These are phyloP conservation scores for Coregonus ussuriensis DNA, from an alignment of 2,797 vertebrate species.

Conservation along the genomic window DNA sequence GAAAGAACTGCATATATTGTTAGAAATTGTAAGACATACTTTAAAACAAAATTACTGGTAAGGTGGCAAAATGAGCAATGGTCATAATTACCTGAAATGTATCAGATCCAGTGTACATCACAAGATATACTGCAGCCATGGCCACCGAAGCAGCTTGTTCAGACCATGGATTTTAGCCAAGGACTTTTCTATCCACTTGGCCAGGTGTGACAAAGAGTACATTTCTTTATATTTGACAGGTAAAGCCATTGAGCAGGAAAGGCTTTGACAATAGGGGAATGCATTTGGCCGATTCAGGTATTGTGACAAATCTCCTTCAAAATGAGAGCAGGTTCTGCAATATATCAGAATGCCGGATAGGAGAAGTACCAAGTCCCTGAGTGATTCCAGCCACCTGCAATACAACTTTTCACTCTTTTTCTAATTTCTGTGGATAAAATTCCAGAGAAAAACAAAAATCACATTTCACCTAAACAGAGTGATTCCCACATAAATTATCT, in stretches of 20 bases:
- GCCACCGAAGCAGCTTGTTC: background rate
- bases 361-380: conserved; percentile 61
- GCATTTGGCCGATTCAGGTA: conserved; percentile 67
- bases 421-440: background rate
- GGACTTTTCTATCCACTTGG: conserved; percentile 41
- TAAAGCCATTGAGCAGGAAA: conserved; percentile 68
- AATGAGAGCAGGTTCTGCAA: conserved; percentile 70
- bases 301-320: conserved; percentile 80
- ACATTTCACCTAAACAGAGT: conserved; percentile 30
- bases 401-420: background rate
- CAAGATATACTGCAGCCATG: background rate
- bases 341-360: conserved; percentile 71
- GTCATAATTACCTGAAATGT: background rate
- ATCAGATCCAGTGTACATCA: background rate
- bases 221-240: conserved; percentile 71
- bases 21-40: background rate
- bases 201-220: conserved; percentile 59
- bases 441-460: conserved; percentile 37
- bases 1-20: background rate
- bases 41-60: background rate
- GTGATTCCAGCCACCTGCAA: conserved; percentile 58
- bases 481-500: conserved; percentile 22
- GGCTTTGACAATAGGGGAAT: conserved; percentile 66
- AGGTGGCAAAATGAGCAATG: background rate
- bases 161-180: conserved; percentile 51